phyloP scores from a whole-genome alignment of 2,113 vertebrate genomes.

The Fregata magnificens region DNA sequence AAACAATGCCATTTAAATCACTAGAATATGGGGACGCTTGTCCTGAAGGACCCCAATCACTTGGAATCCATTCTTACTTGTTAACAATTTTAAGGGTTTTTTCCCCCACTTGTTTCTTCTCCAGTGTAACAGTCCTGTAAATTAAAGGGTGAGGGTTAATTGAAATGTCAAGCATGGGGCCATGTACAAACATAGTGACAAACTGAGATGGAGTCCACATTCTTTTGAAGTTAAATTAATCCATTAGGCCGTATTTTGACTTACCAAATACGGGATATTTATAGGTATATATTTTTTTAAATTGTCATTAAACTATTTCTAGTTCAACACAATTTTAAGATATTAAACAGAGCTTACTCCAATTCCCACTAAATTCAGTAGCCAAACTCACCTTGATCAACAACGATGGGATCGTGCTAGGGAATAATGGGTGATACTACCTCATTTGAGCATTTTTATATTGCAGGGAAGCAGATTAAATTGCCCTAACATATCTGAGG shows the following conservation, averaged over 20 bases:
- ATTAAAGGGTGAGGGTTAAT: neutral
- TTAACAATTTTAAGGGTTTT: neutral
- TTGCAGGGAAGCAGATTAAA: neutral
- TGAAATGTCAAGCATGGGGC: neutral
- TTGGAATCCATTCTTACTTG: neutral
- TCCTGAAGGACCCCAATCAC: neutral
- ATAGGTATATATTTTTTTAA: fast-evolving
- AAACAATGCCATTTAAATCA: neutral
- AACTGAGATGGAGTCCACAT: neutral
- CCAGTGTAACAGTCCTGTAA: neutral
- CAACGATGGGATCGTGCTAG: neutral
- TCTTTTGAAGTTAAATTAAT: neutral
- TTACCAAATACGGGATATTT: neutral
- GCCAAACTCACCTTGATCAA: neutral
- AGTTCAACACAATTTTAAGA: neutral
- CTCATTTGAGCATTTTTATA: neutral
- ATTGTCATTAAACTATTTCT: neutral
- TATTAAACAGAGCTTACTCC: neutral
- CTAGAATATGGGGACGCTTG: neutral
- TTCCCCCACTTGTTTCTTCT: neutral
- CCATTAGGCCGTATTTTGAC: neutral
- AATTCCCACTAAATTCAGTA: neutral
- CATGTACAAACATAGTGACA: neutral
- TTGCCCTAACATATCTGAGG: neutral
- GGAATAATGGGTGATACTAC: neutral